These are phyloP conservation scores for Lepidotrigona ventralis DNA, from an alignment of 1,140 invertebrate species.

Conservation along the genomic window DNA sequence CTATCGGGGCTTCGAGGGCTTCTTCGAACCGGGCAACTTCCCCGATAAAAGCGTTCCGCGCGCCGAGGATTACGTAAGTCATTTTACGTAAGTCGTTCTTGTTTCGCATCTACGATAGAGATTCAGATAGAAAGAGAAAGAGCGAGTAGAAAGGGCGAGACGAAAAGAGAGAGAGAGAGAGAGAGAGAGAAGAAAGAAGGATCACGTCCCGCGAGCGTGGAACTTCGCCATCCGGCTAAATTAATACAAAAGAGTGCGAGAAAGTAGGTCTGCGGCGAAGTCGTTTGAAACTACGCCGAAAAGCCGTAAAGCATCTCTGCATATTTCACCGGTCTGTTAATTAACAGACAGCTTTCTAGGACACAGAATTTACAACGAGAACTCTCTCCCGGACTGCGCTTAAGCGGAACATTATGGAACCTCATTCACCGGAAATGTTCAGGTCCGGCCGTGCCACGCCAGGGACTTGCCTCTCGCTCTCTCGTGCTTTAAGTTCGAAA, in stretches of 20 bases:
- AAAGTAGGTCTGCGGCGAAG: slow-evolving; percentile 22
- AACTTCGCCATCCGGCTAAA: slow-evolving; percentile 37
- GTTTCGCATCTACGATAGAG: background rate
- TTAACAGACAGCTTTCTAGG: slow-evolving; percentile 47
- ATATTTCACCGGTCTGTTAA: slow-evolving; percentile 42
- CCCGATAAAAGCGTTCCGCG: background rate
- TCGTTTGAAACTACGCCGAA: slow-evolving; percentile 42
- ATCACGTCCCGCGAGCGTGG: background rate
- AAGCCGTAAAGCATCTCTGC: slow-evolving; percentile 39
- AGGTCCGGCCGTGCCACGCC: background rate
- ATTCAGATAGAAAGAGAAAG: no score
- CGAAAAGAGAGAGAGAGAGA: no score
- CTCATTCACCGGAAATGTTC: slow-evolving; percentile 29
- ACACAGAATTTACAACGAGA: slow-evolving; percentile 35
- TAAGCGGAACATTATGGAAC: slow-evolving; percentile 36
- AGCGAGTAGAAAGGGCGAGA: background rate
- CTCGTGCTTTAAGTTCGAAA: background rate
- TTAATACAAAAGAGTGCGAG: slow-evolving; percentile 46
- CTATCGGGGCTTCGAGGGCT: background rate
- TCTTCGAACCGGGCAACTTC: background rate
- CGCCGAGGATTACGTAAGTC: background rate
- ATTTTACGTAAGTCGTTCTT: background rate
- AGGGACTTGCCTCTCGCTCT: no score
- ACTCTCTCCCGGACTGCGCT: slow-evolving; percentile 1
- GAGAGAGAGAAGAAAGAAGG: background rate